Base-by-base conservation (phyloP, 2,113 vertebrate genomes). In the Lipophrys pholis region DNA sequence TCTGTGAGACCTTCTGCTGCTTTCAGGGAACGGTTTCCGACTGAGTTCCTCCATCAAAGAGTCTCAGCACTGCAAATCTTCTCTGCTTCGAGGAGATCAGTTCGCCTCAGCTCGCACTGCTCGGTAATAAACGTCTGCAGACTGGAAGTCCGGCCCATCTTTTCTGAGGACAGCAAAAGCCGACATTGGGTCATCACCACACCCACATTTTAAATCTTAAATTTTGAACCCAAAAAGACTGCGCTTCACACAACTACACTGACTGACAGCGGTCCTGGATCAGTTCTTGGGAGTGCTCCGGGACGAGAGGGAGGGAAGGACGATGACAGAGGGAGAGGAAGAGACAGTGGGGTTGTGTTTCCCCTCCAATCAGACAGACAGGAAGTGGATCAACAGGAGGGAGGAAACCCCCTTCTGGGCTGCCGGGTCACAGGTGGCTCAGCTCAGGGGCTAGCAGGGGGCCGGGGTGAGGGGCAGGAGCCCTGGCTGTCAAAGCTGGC, bases 401-500 rank as follows among this genome's bases (percentile, higher is more conserved):
- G 62, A 73, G 66, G 70, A 73, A 78, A 67, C 71, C 86, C 80
- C 80, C 81, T 73, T 83, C 78, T 78, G 80, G 74, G 76, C 81
- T 60, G 71, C 79, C 65, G 78, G 84, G 81, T 90, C 89, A 80
- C 93, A 86, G 89, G 84, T 89, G 89, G 88, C 73, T 87, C 76
- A 73, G 85, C 80, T 99, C 96, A 98, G 0, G 98, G 97, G 4
- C 95, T 97, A 14, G 95, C 92, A 14, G 97, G 96, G 66, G 95
- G 95, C 80, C 96, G 95, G 8, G 97, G 97, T 15, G 97, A 98
- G 7, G 97, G 96, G 80, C 97, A 97, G 40, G 97, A 98, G 35
- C 97, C 95, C 89, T 99, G 96, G 85, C 97, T 98, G 95, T 99
- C 97, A 48, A 98, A 97, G 90, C 98, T 99, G 40, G 97, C 96